Evolutionary conservation across 2,113 vertebrate genomes (phyloP).

Genomic region (Poeciliopsis occidentalis): DNA sequence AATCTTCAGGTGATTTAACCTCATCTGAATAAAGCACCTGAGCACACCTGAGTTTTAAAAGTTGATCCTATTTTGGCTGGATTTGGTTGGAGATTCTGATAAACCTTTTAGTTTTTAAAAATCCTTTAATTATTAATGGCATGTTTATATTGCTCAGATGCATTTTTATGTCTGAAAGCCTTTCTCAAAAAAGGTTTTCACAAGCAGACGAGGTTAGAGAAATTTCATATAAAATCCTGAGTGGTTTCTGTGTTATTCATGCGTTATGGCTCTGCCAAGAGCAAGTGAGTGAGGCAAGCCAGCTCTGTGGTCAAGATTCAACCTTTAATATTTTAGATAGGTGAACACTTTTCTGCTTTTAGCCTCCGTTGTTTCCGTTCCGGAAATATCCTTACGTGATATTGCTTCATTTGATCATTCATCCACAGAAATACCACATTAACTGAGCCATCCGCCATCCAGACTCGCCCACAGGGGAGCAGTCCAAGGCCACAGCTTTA

Average conservation of each 20-base stretch:
- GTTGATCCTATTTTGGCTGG: neutral
- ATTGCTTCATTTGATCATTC: conserved; percentile 48
- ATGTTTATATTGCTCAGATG: neutral
- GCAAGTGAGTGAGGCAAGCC: neutral
- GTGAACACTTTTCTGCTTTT: conserved; percentile 59
- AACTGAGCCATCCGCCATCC: neutral
- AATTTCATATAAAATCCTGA: neutral
- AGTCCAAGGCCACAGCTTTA: neutral
- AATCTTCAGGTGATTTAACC: neutral
- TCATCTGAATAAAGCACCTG: neutral
- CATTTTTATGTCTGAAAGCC: neutral
- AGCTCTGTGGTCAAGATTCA: conserved; percentile 47
- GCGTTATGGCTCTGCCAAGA: conserved; percentile 13
- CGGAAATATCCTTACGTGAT: conserved; percentile 53
- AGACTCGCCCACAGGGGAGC: neutral
- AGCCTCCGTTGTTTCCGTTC: conserved; percentile 43
- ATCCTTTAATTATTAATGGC: neutral
- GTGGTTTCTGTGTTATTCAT: conserved; percentile 27
- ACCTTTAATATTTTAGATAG: conserved; percentile 69
- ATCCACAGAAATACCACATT: conserved; percentile 11
- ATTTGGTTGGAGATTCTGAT: neutral
- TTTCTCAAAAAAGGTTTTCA: neutral
- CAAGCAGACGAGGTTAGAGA: neutral
- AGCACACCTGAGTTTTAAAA: neutral
- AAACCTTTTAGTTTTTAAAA: neutral